A percentile compares a stretch with the other conserved stretches of the same genome.
phyloP scores from a whole-genome alignment of 2,113 vertebrate species.

The Carassius carassius region DNA sequence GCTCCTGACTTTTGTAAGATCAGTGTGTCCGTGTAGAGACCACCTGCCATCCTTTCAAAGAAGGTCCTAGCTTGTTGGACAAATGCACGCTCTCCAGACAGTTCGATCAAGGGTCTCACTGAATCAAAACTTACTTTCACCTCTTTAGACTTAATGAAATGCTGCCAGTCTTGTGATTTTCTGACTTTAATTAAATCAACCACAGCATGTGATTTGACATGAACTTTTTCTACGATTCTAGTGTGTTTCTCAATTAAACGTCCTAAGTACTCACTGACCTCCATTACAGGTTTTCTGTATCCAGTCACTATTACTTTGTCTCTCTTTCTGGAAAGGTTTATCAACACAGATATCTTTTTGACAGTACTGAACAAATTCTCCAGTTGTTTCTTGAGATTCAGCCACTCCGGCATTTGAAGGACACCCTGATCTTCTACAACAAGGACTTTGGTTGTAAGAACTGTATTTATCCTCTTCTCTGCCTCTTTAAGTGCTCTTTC shows the following conservation, averaged over 20 bases:
- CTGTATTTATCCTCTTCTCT: conserved; percentile 69
- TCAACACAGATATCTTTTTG: conserved; percentile 58
- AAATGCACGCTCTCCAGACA: too few species aligned
- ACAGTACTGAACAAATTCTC: conserved; percentile 57
- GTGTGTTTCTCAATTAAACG: conserved; percentile 73
- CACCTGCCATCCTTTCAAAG: too few species aligned
- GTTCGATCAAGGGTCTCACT: too few species aligned
- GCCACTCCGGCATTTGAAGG: conserved; percentile 71
- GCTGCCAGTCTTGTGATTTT: conserved; percentile 60
- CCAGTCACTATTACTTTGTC: conserved; percentile 74
- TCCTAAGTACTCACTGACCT: conserved; percentile 62
- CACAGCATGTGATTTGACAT: conserved; percentile 56
- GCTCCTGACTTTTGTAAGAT: too few species aligned
- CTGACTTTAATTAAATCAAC: conserved; percentile 73
- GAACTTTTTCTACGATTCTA: conserved; percentile 63
- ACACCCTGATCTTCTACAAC: conserved; percentile 67
- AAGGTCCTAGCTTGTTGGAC: too few species aligned
- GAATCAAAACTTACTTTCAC: too few species aligned
- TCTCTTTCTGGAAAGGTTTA: conserved; percentile 39
- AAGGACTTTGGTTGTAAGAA: conserved; percentile 64
- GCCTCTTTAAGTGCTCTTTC: conserved; percentile 69
- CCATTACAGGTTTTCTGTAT: conserved; percentile 66
- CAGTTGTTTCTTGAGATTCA: conserved; percentile 55
- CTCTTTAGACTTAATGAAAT: too few species aligned
- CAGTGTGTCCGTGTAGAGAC: too few species aligned